A percentile compares a stretch with the other conserved stretches of the same genome.
phyloP scores from a whole-genome alignment of 2,113 vertebrate genomes.

The Otus sunia region DNA sequence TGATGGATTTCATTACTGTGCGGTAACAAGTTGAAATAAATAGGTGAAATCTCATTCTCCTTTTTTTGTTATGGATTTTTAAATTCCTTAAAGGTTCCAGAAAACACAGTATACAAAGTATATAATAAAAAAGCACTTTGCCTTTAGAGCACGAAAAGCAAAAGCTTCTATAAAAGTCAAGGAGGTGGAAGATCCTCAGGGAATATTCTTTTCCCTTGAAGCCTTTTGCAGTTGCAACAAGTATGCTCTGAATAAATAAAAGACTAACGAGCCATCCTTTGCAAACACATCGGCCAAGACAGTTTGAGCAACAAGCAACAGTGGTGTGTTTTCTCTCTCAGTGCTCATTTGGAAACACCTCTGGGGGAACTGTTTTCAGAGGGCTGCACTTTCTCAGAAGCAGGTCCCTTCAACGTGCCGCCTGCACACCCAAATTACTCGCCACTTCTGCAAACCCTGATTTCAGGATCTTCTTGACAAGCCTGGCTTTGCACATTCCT shows the following conservation, averaged over 20 bases:
- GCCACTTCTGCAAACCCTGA: neutral
- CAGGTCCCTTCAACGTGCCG: neutral
- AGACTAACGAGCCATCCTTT: neutral
- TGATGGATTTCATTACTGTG: neutral
- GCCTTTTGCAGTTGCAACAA: neutral
- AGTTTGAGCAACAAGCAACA: neutral
- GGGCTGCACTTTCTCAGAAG: conserved; percentile 6
- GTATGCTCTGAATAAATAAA: neutral
- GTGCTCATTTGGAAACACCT: neutral
- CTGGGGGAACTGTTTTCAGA: neutral
- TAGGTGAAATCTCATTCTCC: neutral
- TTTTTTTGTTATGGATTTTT: neutral
- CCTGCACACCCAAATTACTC: neutral
- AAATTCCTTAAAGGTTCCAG: neutral
- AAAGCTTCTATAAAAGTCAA: neutral
- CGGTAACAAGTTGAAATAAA: neutral
- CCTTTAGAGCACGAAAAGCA: neutral
- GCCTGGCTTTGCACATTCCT: neutral
- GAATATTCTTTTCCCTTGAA: neutral
- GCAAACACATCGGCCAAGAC: neutral
- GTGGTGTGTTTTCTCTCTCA: neutral
- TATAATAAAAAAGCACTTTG: neutral
- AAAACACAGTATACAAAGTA: neutral
- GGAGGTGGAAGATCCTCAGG: neutral
- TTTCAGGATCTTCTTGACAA: neutral